Evolutionary conservation across 2,797 vertebrate species (phyloP), one percentile per base, ranked within the genome.

Genomic region (Rhodeus uyekii): DNA sequence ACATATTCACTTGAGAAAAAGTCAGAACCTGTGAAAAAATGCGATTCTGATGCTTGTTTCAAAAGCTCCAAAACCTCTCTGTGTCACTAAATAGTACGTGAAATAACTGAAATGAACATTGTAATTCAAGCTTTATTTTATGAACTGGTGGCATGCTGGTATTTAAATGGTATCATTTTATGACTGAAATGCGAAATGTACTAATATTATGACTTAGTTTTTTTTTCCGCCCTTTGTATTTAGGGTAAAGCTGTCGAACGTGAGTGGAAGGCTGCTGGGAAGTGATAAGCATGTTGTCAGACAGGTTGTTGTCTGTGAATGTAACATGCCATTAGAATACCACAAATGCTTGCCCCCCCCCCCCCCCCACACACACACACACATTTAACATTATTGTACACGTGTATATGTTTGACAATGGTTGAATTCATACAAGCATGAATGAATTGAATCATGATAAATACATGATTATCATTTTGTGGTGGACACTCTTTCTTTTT

Each of bases 251-350:
- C 76, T 16, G 27, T 27, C 0, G 22, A 27, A 38, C 8, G 32
- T 46, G 24, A 83, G 36, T 6, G 5, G 24, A 53, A 42, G 60
- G 32, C 82, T 36, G 68, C 67, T 6, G 14, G 38, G 24, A 22
- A 77, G 29, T 44, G 75, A 76, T 58, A 87, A 79, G 89, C 87
- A 87, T n/a, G 72, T 64, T 50, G 86, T 86, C 67, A 46, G 58
- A 86, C 85, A 55, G 44, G 83, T 84, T 76, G 29, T 65, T 12
- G 29, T 22, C 32, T 48, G 18, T 77, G 24, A 50, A 10, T 29
- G 58, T 10, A 32, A 67, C 53, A 72, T 80, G 34, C 69, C 42
- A 64, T 55, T 19, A 71, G 76, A 87, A 88, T 87, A 65, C 80
- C 81, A 77, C 9, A 22, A 81, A 89, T 86, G 68, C n/a, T n/a